Base-by-base conservation (phyloP, 2,888 invertebrate species). In the Diaperis boleti region DNA sequence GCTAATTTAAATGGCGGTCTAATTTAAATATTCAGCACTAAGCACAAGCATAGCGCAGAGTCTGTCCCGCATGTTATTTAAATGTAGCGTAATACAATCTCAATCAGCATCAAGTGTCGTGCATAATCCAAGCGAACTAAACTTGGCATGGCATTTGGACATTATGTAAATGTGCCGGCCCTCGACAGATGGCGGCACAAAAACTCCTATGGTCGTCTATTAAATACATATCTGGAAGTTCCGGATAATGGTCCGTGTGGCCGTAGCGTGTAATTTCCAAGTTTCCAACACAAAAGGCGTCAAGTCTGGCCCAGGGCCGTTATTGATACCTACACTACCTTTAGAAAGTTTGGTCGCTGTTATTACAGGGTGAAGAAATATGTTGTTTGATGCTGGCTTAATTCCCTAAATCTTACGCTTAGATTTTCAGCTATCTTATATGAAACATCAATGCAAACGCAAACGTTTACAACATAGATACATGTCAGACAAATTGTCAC, bases 51-150 rank as follows among this genome's bases (percentile, higher is more conserved):
- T 42, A 37, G 26, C 45, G 39, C 39, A 29, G 44, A 50, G 41
- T 50, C 59, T 42, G 50, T 50, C 59, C 59, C 44, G 59, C 64
- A 62, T 66, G 71, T 72, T 72, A 77, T 76, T 76, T 76, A 72
- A 76, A 74, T 74, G 71, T 70, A 72, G 72, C 71, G 74, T 74
- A 75, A 77, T 76, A 73, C 75, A 76, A 76, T 77, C 75, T 74
- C 76, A 76, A 77, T 78, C 76, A 74, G 72, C 73, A 74, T 76
- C 76, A 76, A 77, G 74, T 74, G 73, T 67, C 73, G 72, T 73
- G 74, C 73, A 77, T 76, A 75, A 77, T 77, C 71, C 67, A 72
- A 15, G 42, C 59, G 20, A 47, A 60, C 55, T 39, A 72, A 74
- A 75, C 72, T 76, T 75, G 72, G 74, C 76, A 72, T 74, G 76